Percentiles rank a stretch among this genome's conserved stretches.
Conservation (phyloP, 2,797 vertebrate species). For the Mus minutoides region DNA sequence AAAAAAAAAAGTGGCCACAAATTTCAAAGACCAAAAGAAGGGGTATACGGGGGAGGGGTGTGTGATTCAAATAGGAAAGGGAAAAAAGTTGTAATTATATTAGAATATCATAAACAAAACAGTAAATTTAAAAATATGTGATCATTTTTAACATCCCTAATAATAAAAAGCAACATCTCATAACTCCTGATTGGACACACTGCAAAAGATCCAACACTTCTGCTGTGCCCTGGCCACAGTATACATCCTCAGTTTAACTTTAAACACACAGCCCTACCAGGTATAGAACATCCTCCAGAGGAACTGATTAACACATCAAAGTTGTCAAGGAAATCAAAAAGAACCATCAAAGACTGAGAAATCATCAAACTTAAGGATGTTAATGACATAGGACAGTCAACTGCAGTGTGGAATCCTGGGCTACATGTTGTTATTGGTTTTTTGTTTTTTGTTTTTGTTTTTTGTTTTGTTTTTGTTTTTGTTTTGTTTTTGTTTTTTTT, state of each 20-base stretch:
- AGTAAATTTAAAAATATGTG: neutral
- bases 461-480: no score
- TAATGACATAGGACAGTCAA: neutral
- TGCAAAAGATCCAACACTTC: neutral
- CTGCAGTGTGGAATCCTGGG: neutral
- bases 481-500: no score
- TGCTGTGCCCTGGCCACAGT: neutral
- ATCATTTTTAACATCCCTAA: neutral
- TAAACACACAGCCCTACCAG: neutral
- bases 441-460: neutral
- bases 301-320: neutral
- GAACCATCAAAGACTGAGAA: neutral
- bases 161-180: neutral
- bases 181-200: neutral
- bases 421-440: neutral
- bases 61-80: no score
- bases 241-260: neutral
- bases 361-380: neutral
- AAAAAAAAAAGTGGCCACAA: no score
- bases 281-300: neutral
- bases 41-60: no score
- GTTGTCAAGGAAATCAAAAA: neutral
- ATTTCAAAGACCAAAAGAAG: no score
- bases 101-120: neutral
- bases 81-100: no score